A percentile compares a stretch with the other conserved stretches of the same genome.
Evolutionary conservation across 92 coral and sea anemone genomes (phyloP).

Genomic region (Siderastrea siderea): DNA sequence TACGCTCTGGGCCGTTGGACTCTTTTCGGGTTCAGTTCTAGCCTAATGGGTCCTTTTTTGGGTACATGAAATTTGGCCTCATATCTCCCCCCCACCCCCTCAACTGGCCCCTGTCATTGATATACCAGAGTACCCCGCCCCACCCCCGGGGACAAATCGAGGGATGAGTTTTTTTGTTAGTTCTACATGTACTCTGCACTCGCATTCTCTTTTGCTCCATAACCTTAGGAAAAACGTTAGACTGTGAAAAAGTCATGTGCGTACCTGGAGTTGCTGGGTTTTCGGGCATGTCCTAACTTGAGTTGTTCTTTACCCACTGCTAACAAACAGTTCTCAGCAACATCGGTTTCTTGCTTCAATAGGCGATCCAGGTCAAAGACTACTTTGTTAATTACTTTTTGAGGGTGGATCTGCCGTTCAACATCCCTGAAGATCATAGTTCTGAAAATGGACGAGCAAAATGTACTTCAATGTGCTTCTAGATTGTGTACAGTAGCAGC

Average conservation of each 20-base stretch:
- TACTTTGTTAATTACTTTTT: conserved; percentile 84
- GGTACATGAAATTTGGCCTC: too few relatives aligned
- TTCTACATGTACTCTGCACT: too few relatives aligned
- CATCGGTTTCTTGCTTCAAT: conserved; percentile 52
- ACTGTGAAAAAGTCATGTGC: neutral
- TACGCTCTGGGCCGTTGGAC: too few relatives aligned
- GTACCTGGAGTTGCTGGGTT: conserved; percentile 64
- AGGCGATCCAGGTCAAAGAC: conserved; percentile 89
- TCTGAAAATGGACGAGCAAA: conserved; percentile 44
- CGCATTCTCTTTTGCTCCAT: neutral
- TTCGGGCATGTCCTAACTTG: conserved; percentile 39
- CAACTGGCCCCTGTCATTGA: too few relatives aligned
- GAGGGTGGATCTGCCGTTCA: conserved; percentile 91
- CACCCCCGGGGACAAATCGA: too few relatives aligned
- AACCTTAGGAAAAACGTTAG: neutral
- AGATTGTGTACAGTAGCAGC: neutral
- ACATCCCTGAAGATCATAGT: conserved; percentile 93
- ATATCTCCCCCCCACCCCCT: too few relatives aligned
- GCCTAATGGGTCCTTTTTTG: too few relatives aligned
- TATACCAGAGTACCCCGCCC: too few relatives aligned
- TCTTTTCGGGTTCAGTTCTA: too few relatives aligned
- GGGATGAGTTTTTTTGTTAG: too few relatives aligned
- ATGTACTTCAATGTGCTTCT: neutral
- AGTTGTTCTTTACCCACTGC: conserved; percentile 36
- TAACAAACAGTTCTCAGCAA: conserved; percentile 14